Conservation (phyloP, 2,888 invertebrate genomes). For the Leucophenga maculata region DNA sequence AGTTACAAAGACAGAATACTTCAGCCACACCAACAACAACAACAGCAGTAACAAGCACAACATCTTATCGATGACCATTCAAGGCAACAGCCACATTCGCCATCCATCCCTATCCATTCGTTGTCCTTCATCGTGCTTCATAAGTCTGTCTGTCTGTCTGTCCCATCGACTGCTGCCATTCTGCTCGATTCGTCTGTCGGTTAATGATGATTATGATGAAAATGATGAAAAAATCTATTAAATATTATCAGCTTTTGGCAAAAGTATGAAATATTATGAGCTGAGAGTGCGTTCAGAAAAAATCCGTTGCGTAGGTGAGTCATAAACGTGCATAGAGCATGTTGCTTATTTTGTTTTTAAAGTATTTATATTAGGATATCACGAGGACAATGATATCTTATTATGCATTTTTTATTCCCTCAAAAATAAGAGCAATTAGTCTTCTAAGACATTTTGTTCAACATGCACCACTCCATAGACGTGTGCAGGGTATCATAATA, state of each 20-base stretch:
- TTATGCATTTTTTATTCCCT: too few relatives aligned
- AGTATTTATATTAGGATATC: too few relatives aligned
- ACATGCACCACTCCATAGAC: too few relatives aligned
- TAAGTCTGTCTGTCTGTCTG: not conserved
- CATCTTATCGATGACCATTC: constrained; percentile 3
- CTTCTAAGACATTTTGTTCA: too few relatives aligned
- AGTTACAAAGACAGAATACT: constrained; percentile 8
- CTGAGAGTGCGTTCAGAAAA: constrained; percentile 18
- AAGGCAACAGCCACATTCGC: not conserved
- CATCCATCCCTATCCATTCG: not conserved
- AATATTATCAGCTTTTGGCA: constrained; percentile 26
- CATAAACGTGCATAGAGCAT: too few relatives aligned
- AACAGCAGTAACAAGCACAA: not conserved
- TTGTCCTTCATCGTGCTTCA: not conserved
- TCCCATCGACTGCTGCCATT: too few relatives aligned
- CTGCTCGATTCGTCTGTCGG: not conserved
- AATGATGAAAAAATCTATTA: constrained; percentile 32
- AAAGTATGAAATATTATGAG: constrained; percentile 23
- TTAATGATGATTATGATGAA: constrained; percentile 21
- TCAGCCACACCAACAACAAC: constrained; percentile 1
- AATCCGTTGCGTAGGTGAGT: too few relatives aligned
- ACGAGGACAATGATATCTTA: too few relatives aligned
- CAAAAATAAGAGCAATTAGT: too few relatives aligned
- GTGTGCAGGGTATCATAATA: too few relatives aligned
- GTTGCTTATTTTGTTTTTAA: too few relatives aligned